Base-by-base conservation (phyloP, 2,113 vertebrate genomes). In the Nematolebias whitei region DNA sequence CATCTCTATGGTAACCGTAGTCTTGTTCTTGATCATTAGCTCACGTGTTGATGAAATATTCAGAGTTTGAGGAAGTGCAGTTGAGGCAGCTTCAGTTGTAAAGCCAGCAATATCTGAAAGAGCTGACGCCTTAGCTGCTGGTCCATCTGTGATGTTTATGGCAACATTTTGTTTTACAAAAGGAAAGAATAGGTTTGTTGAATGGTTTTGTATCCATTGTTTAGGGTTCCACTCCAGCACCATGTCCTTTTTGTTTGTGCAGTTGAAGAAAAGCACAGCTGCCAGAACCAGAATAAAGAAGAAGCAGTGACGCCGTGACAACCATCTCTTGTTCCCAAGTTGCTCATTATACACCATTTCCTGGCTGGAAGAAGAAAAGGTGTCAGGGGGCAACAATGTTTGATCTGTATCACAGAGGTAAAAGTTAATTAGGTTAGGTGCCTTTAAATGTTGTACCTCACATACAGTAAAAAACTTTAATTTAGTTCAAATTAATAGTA, bases 281-380 rank as follows among this genome's bases (percentile, higher is more conserved):
- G 2, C 38, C 2, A 71, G 1, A 22, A 73, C 12, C 54, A 85
- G 61, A 5, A 68, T 0, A 13, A 66, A 16, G 19, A 78, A 8
- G 2, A 73, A 1, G 4, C 10, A 9, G 2, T 1, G 20, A 4
- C 40, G 44, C 0, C 22, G 2, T 0, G 60, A 61, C 1, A 3
- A 40, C 40, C 26, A 7, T 19, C 29, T 68, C 16, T 39, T 19
- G 41, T 22, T 9, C 0, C 14, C 41, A 23, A 22, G 53, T 19
- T 35, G 56, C 43, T 2, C 22, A 19, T n/a, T 16, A 7, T n/a
- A n/a, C n/a, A n/a, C n/a, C n/a, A n/a, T n/a, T n/a, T 3, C 29
- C 56, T 59, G 54, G 2, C 68, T 74, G 47, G n/a, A n/a, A n/a
- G n/a, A 51, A 18, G 29, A 12, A 16, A 51, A n/a, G 19, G 7